phyloP scores from a whole-genome alignment of 2,888 invertebrate genomes.

The Gryllus longicercus region DNA sequence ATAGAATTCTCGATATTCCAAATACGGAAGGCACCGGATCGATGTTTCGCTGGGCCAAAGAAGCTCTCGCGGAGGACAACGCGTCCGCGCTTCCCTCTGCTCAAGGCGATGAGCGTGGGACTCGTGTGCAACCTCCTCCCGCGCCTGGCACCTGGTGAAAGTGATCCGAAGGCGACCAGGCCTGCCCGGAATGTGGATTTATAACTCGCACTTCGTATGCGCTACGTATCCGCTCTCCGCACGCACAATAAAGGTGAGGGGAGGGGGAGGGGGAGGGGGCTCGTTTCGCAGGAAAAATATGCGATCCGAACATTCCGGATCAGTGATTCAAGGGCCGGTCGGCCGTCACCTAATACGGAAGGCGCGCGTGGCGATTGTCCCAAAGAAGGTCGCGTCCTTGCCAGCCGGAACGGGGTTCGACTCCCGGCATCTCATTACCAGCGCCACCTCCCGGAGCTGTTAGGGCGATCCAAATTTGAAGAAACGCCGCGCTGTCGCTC shows the following conservation, averaged over 20 bases:
- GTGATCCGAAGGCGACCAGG: too few relatives aligned
- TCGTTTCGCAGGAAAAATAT: background rate
- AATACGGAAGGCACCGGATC: too few relatives aligned
- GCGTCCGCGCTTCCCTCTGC: too few relatives aligned
- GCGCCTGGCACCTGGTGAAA: too few relatives aligned
- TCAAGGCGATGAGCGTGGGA: too few relatives aligned
- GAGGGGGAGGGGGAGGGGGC: background rate
- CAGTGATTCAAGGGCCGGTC: background rate
- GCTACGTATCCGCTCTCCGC: background rate
- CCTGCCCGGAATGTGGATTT: background rate
- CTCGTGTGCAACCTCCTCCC: too few relatives aligned
- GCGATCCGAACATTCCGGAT: background rate
- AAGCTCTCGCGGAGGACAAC: too few relatives aligned
- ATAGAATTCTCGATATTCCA: too few relatives aligned
- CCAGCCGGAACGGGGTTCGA: background rate
- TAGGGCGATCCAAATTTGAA: background rate
- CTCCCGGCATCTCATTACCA: background rate
- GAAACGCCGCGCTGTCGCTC: background rate
- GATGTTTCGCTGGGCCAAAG: too few relatives aligned
- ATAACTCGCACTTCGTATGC: background rate
- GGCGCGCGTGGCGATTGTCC: background rate
- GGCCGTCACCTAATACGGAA: background rate
- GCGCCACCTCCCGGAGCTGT: background rate
- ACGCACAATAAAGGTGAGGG: background rate
- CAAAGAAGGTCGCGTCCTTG: conserved; percentile 17